Base-by-base conservation (phyloP, 2,113 vertebrate genomes). In the Donacobius atricapilla region DNA sequence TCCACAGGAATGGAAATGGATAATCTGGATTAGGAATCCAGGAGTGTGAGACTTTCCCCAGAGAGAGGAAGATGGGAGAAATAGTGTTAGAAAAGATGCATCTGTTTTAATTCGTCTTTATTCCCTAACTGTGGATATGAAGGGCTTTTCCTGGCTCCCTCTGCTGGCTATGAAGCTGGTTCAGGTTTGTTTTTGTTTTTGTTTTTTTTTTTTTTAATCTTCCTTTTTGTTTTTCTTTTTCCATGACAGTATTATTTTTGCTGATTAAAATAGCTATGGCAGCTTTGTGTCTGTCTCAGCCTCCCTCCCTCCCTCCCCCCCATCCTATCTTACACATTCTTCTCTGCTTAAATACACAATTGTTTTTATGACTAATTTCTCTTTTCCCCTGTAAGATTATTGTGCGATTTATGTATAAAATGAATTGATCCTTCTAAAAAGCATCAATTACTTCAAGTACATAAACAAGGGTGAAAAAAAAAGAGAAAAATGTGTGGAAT, bases 91-190 rank as follows among this genome's bases (percentile, higher is more conserved):
- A 77, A 83, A 86, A 72, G 20, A 73, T 37, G 10, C 2, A 13
- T 61, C 35, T 66, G 7, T 42, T 91, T 90, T 84, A 76, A 85
- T 95, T 95, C 90, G 33, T 87, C 45, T 93, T 95, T 83, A 64
- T 61, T 93, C 47, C 64, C 58, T n/a, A 40, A 76, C 39, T 80
- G 60, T 81, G 53, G 27, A 22, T 92, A 21, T 10, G 30, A 31
- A 88, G 89, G 87, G 64, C 48, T 96, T 96, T 97, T 96, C 84
- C 84, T 69, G 69, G 96, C 93, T 96, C 96, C 96, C 96, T 97
- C 97, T 97, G 93, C 96, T 97, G 97, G 97, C 76, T 95, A 35
- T 79, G 89, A 91, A 84, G 35, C 91, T 89, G 84, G 76, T 14
- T 95, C 92, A 68, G 69, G 7, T 7, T 50, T 83, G 79, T 60